Evolutionary conservation across 2,888 invertebrate genomes (phyloP), one percentile per base, ranked within the genome.

Genomic region (Melolontha melolontha): DNA sequence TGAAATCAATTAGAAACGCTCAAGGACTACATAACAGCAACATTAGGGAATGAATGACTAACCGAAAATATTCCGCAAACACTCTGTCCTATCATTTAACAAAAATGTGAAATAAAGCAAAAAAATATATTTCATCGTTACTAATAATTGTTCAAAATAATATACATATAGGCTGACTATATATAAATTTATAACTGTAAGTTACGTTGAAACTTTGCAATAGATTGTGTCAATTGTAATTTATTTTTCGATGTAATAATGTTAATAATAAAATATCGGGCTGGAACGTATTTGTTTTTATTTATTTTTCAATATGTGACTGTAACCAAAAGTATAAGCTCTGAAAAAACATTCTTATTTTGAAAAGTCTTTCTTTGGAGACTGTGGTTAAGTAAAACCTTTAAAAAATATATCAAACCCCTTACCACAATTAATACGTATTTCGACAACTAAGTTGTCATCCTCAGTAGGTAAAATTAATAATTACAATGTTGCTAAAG

Each of bases 1-100:
- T 81, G 44, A 78, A 79, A 71, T 76, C 78, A 8, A 81, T 78
- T 74, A 77, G 80, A 70, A 78, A 74, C 71, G 73, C 76, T 51
- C 79, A 80, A 66, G 77, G 76, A 65, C 27, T 74, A 62, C 77
- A 75, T 59, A 72, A 66, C 64, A 74, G 74, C 6, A 22, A 42
- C 44, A 17, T 22, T 5, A 34, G 34, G 42, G 42, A 44, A 14
- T 57, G 39, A 67, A 66, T 69, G 29, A 42, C 11, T 42, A 12
- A 57, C 39, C n/a, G 41, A 44, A 10, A 17, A 11, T 11, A 39
- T 39, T 11, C 10, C 39, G 6, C 14, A 14, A 39, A 6, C 16
- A 67, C 65, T 71, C 70, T 70, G 69, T 66, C 68, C 69, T 70
- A 51, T 41, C 22, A 41, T 55, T 41, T 51, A 51, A 52, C 39